Conservation (phyloP, 2,113 vertebrate genomes). For the Andinoacara biseriatus region DNA sequence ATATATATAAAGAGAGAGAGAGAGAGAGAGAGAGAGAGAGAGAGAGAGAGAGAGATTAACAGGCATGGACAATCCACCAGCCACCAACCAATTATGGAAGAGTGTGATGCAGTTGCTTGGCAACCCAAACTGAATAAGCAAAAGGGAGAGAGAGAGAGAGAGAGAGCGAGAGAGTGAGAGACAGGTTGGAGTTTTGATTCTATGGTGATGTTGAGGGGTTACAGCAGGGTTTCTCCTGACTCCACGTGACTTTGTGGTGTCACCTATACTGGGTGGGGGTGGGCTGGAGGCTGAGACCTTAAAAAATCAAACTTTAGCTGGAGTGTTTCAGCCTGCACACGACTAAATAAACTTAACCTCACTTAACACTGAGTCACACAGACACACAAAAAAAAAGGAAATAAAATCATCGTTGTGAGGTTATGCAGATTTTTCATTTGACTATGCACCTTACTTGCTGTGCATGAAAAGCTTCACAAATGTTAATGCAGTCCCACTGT, state of each 20-base stretch:
- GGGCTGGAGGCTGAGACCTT: not conserved
- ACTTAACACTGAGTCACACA: not conserved
- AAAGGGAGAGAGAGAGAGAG: slow-evolving; percentile 28
- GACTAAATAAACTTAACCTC: not conserved
- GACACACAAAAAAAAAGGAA: too few relatives aligned
- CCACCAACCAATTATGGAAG: slow-evolving; percentile 73
- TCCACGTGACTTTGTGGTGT: slow-evolving; percentile 26
- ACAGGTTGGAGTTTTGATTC: slow-evolving; percentile 4
- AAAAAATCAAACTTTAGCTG: slow-evolving; percentile 14
- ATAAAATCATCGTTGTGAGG: not conserved
- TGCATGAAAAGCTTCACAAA: not conserved
- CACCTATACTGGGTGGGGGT: not conserved
- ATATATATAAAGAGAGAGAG: too few relatives aligned
- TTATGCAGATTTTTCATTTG: not conserved
- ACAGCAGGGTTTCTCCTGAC: slow-evolving; percentile 31
- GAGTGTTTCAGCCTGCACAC: not conserved
- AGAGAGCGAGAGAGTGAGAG: slow-evolving; percentile 31
- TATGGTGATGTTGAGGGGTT: slow-evolving; percentile 14
- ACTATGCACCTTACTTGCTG: not conserved
- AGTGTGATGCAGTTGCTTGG: slow-evolving; percentile 76
- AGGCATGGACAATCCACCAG: slow-evolving; percentile 73
- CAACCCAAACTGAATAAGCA: slow-evolving; percentile 67
- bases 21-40: slow-evolving; percentile 61
- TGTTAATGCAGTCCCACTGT: not conserved
- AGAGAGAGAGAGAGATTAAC: slow-evolving; percentile 66